Conservation (phyloP, 2,888 invertebrate genomes). For the Pristionchus maxplancki region DNA sequence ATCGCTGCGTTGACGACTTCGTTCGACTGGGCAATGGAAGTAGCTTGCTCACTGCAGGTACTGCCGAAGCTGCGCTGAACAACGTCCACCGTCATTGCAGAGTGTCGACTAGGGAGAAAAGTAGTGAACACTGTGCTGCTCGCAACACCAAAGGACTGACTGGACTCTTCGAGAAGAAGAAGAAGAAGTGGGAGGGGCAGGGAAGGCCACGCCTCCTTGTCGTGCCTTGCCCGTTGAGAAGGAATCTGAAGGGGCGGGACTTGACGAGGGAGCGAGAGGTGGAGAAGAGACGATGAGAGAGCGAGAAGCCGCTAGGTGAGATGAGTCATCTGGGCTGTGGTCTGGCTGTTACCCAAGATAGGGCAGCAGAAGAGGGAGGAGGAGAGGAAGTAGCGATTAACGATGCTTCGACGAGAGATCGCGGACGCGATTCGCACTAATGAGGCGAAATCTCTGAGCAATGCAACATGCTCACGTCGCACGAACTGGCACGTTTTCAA, state of each 20-base stretch:
- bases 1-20: not conserved
- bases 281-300: too few relatives aligned
- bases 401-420: not conserved
- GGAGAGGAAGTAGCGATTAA: not conserved
- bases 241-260: not conserved
- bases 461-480: not conserved
- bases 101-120: not conserved
- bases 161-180: not conserved
- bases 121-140: not conserved
- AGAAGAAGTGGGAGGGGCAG: not conserved
- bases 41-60: not conserved
- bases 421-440: not conserved
- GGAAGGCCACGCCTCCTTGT: not conserved
- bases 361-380: not conserved
- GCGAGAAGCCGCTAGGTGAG: not conserved
- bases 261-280: not conserved
- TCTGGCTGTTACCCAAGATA: not conserved
- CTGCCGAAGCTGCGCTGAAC: not conserved
- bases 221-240: not conserved
- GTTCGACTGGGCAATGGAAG: not conserved
- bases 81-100: not conserved
- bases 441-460: not conserved
- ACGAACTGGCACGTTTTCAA: not conserved
- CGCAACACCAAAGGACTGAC: slow-evolving; percentile 1
- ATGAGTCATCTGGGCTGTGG: slow-evolving; percentile 20